Conservation (phyloP, 2,888 invertebrate species). For the Ypsolopha sequella region DNA sequence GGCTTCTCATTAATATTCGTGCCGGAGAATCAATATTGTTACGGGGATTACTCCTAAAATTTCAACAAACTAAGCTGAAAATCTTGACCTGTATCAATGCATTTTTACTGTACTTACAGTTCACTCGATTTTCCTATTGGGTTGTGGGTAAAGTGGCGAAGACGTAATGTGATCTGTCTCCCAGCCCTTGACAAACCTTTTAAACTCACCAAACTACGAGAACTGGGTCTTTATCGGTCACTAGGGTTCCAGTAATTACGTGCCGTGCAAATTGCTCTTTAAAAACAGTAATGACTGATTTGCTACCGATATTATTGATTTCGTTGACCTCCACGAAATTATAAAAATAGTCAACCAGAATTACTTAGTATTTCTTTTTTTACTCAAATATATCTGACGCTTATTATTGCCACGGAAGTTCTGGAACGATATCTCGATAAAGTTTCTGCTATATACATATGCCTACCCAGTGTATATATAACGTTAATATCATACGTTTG, state of each 20-base stretch:
- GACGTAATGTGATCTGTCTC: conserved; percentile 8
- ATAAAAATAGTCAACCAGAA: neutral
- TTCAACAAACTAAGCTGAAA: conserved; percentile 11
- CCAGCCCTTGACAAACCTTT: conserved; percentile 8
- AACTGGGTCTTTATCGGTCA: conserved; percentile 9
- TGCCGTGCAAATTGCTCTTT: neutral
- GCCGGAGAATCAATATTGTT: conserved; percentile 8
- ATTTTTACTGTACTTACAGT: conserved; percentile 10
- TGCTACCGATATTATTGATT: neutral
- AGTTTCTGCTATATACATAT: conserved; percentile 21
- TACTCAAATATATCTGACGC: neutral
- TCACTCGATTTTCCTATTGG: conserved; percentile 7
- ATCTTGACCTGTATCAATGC: conserved; percentile 3
- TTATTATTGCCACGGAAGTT: no score
- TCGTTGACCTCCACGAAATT: neutral
- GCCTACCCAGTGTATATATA: conserved; percentile 10
- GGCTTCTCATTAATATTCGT: conserved; percentile 11
- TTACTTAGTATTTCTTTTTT: neutral
- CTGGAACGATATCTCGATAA: conserved; percentile 19
- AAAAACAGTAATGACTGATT: neutral
- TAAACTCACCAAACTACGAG: conserved; percentile 10
- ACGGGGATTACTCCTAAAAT: conserved; percentile 8
- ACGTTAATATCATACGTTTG: conserved; percentile 10
- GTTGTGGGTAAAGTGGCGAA: conserved; percentile 1
- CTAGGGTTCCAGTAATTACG: neutral